Base-by-base conservation (phyloP, 2,113 vertebrate species). In the Mormyrus lacerda region DNA sequence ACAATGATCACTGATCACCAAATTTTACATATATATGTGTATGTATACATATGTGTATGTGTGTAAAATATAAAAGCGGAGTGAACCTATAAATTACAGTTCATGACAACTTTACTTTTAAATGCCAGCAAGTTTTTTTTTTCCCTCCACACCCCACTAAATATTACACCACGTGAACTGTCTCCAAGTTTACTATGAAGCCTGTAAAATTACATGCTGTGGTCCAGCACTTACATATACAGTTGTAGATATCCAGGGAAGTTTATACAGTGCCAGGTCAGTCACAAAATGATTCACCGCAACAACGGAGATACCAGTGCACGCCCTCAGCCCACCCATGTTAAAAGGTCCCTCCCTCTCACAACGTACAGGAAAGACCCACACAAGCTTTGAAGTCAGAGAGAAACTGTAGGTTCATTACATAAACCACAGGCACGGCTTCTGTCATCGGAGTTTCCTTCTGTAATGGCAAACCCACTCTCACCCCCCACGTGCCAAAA, bases 381-480 rank as follows among this genome's bases (percentile, higher is more conserved):
- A 35, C 73, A 79, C 35, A 79, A 42, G 13, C 73, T 19, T 42
- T 76, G 15, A 76, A 76, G 31, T 76, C 73, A 76, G 35, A 76
- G 35, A 76, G 31, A n/a, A n/a, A 69, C n/a, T 31, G 61, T 69
- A 69, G 61, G 61, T 27, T 69, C 10, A 69, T 69, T 13, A 27
- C n/a, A 27, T 4, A 69, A 11, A 69, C 61, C 61, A n/a, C 58
- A 65, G 58, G 8, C 8, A 65, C 4, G 27, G 61, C 31, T 69
- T 79, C 17, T 86, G 2, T 86, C 13, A 27, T 47, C 1, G 45
- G 45, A 86, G 45, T 86, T 86, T 86, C n/a, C 48, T 86, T 31
- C 6, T 4, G 15, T 35, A 51, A 55, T 91, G 94, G 95, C 95
- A 96, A 95, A 92, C 95, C 93, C 85, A 85, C 27, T 17, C 45